phyloP scores from a whole-genome alignment of 2,797 vertebrate genomes.

The Acipenser ruthenus region DNA sequence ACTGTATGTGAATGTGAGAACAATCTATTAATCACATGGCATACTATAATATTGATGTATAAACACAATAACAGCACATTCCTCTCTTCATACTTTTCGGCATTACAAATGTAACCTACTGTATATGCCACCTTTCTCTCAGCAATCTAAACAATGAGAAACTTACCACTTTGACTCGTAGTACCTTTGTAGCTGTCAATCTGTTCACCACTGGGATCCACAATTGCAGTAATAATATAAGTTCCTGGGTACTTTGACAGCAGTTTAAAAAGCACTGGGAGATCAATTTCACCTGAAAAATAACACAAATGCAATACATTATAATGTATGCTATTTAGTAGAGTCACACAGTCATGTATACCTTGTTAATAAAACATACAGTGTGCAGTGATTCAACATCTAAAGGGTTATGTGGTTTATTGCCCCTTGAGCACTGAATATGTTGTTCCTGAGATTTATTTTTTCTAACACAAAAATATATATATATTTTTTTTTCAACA shows the following conservation, averaged over 20 bases:
- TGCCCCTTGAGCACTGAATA: no score
- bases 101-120: neutral
- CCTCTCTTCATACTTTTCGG: neutral
- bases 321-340: no score
- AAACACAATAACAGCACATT: no score
- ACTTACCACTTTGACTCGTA: constrained; percentile 1
- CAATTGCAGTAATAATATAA: constrained; percentile 37
- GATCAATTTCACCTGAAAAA: constrained; percentile 44
- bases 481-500: no score
- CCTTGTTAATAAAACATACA: no score
- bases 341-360: no score
- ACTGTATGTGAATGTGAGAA: no score
- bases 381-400: no score
- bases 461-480: no score
- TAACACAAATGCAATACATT: neutral
- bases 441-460: no score
- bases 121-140: neutral
- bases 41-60: neutral
- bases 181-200: constrained; percentile 44
- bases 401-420: no score
- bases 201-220: constrained; percentile 46
- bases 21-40: neutral
- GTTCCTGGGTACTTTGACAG: constrained; percentile 34
- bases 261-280: constrained; percentile 40
- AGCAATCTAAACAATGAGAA: neutral